These are phyloP conservation scores for Muscicapa comitata DNA, from an alignment of 2,797 vertebrate species.

Conservation along the genomic window DNA sequence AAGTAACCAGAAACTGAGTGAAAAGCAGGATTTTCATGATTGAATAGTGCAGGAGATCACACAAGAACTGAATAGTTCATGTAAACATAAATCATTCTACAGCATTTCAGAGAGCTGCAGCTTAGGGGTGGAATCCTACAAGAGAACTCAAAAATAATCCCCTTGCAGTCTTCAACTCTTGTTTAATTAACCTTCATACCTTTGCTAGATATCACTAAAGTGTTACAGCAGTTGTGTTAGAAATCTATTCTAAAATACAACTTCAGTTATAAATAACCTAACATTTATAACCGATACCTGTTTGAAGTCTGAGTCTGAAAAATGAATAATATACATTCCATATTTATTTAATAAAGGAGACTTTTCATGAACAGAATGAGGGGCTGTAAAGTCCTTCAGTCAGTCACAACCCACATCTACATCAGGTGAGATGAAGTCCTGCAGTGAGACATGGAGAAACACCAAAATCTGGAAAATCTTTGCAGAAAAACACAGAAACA, in stretches of 20 bases:
- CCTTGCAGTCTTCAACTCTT: not conserved
- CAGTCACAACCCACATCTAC: not conserved
- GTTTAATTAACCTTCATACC: not conserved
- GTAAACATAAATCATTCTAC: not conserved
- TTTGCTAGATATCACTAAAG: not conserved
- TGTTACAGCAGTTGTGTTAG: not conserved
- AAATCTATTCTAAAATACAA: not conserved
- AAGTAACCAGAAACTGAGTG: not conserved
- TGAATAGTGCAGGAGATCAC: not conserved
- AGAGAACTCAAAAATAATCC: not conserved
- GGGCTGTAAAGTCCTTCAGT: not conserved
- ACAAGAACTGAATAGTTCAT: not conserved
- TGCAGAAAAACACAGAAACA: not conserved
- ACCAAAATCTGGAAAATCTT: not conserved
- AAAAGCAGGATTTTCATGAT: not conserved
- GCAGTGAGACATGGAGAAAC: not conserved
- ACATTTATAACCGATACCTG: not conserved
- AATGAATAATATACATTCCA: not conserved
- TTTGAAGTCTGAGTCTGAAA: not conserved
- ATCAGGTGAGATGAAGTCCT: not conserved
- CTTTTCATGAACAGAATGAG: not conserved
- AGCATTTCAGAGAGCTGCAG: not conserved
- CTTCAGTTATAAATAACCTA: not conserved
- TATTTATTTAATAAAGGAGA: not conserved
- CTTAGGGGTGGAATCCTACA: not conserved